phyloP scores from a whole-genome alignment of 2,113 vertebrate genomes.

The Uropsilus gracilis region DNA sequence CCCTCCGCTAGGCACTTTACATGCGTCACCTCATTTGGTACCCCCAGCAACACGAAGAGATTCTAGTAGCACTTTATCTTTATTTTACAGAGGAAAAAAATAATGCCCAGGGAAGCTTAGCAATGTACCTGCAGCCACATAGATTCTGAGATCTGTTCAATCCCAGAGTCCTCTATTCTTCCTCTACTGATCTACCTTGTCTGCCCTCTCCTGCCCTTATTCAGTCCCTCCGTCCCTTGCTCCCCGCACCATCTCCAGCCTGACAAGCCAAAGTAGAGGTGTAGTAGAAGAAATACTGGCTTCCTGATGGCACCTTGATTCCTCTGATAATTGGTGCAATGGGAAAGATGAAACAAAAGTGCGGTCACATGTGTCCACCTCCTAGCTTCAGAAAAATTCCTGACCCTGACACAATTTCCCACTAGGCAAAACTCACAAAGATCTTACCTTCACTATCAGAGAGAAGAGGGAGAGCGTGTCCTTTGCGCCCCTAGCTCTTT shows the following conservation, averaged over 20 bases:
- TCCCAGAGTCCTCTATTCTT: background rate
- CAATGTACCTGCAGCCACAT: background rate
- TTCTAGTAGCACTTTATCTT: background rate
- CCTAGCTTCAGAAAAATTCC: conserved; percentile 35
- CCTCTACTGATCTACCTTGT: background rate
- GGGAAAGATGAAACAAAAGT: conserved; percentile 30
- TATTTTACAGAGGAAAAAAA: conserved; percentile 22
- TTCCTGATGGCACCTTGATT: background rate
- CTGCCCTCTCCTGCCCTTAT: background rate
- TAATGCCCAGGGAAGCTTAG: conserved; percentile 1
- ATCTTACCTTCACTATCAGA: conserved; percentile 65
- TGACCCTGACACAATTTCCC: conserved; percentile 23
- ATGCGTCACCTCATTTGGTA: background rate
- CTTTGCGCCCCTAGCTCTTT: conserved; percentile 58
- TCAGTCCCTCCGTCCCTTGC: no score
- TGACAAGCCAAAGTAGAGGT: background rate
- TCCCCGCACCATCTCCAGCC: background rate
- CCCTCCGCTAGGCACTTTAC: background rate
- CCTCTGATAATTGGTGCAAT: background rate
- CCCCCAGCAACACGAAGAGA: background rate
- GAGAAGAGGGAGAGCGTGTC: conserved; percentile 36
- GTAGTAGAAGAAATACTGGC: conserved; percentile 1
- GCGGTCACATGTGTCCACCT: background rate
- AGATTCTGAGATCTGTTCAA: background rate
- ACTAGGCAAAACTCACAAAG: conserved; percentile 39